phyloP scores from a whole-genome alignment of 2,797 vertebrate species.

The Bradypus variegatus region DNA sequence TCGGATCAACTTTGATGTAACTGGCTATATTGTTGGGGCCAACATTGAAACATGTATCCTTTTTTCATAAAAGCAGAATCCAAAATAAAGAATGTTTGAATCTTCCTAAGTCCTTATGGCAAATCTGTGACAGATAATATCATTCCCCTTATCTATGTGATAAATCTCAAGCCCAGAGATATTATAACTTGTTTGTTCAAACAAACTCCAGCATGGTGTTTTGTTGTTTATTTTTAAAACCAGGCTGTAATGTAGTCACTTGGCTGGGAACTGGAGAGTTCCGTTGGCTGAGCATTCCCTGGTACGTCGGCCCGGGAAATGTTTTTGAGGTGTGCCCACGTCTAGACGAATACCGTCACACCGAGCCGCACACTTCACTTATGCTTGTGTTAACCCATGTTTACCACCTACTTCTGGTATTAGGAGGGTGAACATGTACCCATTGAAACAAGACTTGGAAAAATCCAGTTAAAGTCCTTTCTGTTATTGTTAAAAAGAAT shows the following conservation, averaged over 20 bases:
- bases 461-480: neutral
- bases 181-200: neutral
- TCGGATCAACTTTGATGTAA: conserved; percentile 84
- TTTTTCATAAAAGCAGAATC: neutral
- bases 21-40: conserved; percentile 93
- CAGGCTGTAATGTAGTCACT: neutral
- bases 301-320: neutral
- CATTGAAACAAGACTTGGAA: neutral
- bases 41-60: conserved; percentile 94
- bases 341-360: neutral
- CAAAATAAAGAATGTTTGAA: neutral
- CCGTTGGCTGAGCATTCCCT: neutral
- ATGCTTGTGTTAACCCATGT: neutral
- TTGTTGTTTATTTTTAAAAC: neutral
- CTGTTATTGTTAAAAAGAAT: neutral
- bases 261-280: neutral
- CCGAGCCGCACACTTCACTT: neutral
- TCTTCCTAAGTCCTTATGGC: neutral
- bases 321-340: neutral
- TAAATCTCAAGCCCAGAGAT: neutral
- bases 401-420: neutral
- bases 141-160: neutral
- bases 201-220: neutral
- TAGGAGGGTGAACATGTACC: neutral
- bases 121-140: neutral